phyloP scores from a whole-genome alignment of 2,797 vertebrate genomes.

The Anguilla pacifica region DNA sequence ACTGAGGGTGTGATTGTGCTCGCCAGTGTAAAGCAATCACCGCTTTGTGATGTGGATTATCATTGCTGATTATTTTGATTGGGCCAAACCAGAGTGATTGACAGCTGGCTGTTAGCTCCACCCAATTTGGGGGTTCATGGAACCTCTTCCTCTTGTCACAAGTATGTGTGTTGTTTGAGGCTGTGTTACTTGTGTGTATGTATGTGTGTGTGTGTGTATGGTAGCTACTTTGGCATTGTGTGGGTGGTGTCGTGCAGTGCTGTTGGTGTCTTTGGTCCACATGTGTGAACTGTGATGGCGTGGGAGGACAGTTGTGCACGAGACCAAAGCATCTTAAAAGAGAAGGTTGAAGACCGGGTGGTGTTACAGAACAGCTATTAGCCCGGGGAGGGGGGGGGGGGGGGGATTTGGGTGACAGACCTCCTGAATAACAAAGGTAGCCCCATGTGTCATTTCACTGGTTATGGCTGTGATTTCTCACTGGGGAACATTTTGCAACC shows the following conservation, averaged over 20 bases:
- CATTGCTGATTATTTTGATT: too few relatives aligned
- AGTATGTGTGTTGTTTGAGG: background rate
- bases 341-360: background rate
- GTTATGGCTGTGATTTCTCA: conserved; percentile 3
- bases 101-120: too few relatives aligned
- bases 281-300: background rate
- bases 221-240: too few relatives aligned
- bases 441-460: background rate
- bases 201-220: too few relatives aligned
- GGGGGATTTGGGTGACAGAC: background rate
- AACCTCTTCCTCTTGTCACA: too few relatives aligned
- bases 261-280: background rate
- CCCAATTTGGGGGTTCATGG: too few relatives aligned
- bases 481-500: conserved; percentile 19
- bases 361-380: background rate
- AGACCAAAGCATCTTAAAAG: background rate
- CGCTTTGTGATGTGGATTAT: background rate
- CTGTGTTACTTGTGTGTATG: background rate
- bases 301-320: background rate
- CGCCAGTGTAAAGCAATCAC: too few relatives aligned
- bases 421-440: background rate
- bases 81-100: too few relatives aligned
- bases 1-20: background rate
- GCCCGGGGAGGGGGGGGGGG: background rate
- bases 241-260: background rate